Percentiles rank a stretch among this genome's conserved stretches.
These are phyloP conservation scores for Megastigmus dorsalis DNA, from an alignment of 2,888 invertebrate species.

Conservation along the genomic window DNA sequence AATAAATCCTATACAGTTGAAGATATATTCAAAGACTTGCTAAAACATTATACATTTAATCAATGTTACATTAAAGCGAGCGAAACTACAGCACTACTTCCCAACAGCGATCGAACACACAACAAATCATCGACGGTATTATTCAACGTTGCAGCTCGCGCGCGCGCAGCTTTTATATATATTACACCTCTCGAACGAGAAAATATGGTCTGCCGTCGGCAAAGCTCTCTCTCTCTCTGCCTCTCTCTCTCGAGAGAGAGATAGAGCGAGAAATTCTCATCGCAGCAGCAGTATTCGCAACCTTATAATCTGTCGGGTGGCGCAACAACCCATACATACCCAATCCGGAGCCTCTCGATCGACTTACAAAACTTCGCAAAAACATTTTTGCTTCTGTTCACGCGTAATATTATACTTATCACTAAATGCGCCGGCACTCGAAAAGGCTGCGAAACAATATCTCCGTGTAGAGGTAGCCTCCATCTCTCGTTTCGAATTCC, in stretches of 20 bases:
- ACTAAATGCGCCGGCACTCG: not conserved
- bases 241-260: no score
- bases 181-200: no score
- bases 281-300: not conserved
- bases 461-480: not conserved
- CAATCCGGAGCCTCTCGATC: no score
- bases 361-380: not conserved
- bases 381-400: conserved; percentile 39
- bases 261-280: conserved; percentile 11
- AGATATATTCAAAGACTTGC: no score
- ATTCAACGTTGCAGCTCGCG: no score
- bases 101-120: no score
- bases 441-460: conserved; percentile 7
- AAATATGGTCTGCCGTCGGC: conserved; percentile 47
- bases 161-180: no score
- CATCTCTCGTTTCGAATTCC: not conserved
- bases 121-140: no score
- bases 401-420: conserved; percentile 20
- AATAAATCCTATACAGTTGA: no score
- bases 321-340: conserved; percentile 18
- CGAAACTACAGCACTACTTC: no score
- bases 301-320: conserved; percentile 15
- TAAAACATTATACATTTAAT: no score
- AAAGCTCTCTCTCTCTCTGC: conserved; percentile 16
- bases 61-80: no score